Base-by-base conservation (phyloP, 2,888 invertebrate genomes). In the Drosophila percnosoma region DNA sequence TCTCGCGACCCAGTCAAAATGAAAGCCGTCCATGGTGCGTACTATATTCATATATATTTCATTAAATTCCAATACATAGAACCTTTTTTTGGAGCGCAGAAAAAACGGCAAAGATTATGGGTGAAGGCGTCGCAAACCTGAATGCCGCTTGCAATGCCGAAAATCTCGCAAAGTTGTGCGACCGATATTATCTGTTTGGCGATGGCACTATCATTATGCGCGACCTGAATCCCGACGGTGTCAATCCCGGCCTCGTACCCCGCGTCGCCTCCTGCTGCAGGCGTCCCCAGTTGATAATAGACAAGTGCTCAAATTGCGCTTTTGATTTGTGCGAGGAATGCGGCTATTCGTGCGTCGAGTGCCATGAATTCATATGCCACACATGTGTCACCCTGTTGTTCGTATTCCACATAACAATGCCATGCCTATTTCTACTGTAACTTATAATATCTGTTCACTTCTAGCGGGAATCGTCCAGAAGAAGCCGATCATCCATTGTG, bases 261-360 rank as follows among this genome's bases (percentile, higher is more conserved):
- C 75, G 66, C 0, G 55, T 76, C 2, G 80, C 90, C 0, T 75
- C 69, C 0, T 92, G 92, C 57, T 82, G 89, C 57, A 73, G 76
- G 4, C 87, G 90, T 1, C 61, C 65, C 6, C 78, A 88, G 0
- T 64, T 83, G 3, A 82, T 91, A 11, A 88, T 84, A 36, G 82
- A 71, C 34, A 58, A 61, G 15, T 91, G 91, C 21, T 59, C 49
- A 2, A 90, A 90, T 54, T 91, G 91, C 51, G 68, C 76, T 15
- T 83, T 85, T 34, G 77, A 81, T 4, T 67, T 91, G 36, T 91
- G 91, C 54, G 91, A 91, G 64, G 90, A 86, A 48, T 91, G 91
- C 55, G 91, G 91, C 2, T 90, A 84, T 57, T 92, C 91, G 1
- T 91, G 91, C 55, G 45, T 63, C 2, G 91, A 91, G 18, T 91